Conservation (phyloP, 2,113 vertebrate genomes). For the Eulemur rufifrons region DNA sequence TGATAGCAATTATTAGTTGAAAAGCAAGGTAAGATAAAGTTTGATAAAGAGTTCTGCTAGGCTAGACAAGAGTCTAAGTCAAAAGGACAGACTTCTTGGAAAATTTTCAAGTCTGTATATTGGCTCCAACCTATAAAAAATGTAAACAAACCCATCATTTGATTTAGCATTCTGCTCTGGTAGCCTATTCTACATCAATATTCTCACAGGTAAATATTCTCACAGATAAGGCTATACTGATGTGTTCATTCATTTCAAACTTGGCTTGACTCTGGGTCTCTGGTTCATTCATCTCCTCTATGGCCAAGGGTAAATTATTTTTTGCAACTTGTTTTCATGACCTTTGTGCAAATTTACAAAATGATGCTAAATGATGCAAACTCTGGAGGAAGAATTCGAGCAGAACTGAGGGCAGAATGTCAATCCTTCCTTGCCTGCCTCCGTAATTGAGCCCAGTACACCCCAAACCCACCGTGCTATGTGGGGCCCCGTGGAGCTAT, state of each 20-base stretch:
- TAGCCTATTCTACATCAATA: neutral
- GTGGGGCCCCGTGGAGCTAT: neutral
- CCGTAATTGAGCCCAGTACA: no score
- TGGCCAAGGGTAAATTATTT: neutral
- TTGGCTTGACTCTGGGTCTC: neutral
- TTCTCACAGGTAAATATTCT: neutral
- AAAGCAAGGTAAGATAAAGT: neutral
- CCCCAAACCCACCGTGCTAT: neutral
- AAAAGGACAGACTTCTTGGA: neutral
- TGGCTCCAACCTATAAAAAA: neutral
- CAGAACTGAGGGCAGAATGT: neutral
- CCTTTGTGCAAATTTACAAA: neutral
- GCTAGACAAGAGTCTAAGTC: neutral
- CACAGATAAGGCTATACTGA: neutral
- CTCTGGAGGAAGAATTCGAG: neutral
- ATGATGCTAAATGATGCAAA: neutral
- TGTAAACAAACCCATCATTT: neutral
- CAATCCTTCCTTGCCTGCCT: accelerated
- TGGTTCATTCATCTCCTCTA: neutral
- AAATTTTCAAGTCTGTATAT: neutral
- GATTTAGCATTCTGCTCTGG: neutral
- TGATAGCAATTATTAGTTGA: neutral
- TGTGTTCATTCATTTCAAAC: neutral
- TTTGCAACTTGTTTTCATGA: neutral
- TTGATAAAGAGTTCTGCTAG: neutral